Evolutionary conservation across 2,888 invertebrate species (phyloP), one percentile per base, ranked within the genome.

Genomic region (Schrankia costaestrigalis): DNA sequence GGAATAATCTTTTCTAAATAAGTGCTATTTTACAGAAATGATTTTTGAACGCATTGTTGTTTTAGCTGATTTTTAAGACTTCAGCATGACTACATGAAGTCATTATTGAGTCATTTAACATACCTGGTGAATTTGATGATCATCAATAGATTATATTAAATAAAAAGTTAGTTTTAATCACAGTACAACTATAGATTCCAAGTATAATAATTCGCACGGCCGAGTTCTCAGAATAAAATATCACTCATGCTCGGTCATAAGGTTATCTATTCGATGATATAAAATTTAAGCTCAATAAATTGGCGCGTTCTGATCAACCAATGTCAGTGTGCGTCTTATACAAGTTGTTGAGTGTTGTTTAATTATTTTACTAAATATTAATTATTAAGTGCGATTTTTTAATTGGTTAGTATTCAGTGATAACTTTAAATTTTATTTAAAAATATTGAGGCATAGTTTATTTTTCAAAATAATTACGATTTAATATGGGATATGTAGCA

Each of bases 231-330:
- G 85, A 86, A 85, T 68, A 67, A 57, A 55, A 59, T 61, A 73
- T 72, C 72, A 70, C 61, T 74, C 71, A 71, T 69, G 72, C 70
- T 71, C 65, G 57, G 71, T 54, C 71, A 59, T 54, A 51, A 67
- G 85, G 84, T 86, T 86, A 86, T 85, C 84, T 47, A 31, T 30
- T 30, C 17, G 35, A 49, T 54, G 77, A 80, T 78, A 78, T 60
- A 76, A 73, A 68, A 71, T 66, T 72, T 67, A 75, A 75, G 57
- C 67, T 66, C 65, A 79, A 82, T 83, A 85, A 82, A 86, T 79
- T 76, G 74, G 58, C 71, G 55, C 40, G 64, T 43, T 50, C 45
- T 35, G 59, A 42, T 48, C 56, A 41, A 48, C 47, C 73, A 72
- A 73, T 69, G 72, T 71, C 81, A 86, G 81, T 84, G 49, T 43